Conservation (phyloP, 2,888 invertebrate species). For the Sinohyriopsis cumingii region DNA sequence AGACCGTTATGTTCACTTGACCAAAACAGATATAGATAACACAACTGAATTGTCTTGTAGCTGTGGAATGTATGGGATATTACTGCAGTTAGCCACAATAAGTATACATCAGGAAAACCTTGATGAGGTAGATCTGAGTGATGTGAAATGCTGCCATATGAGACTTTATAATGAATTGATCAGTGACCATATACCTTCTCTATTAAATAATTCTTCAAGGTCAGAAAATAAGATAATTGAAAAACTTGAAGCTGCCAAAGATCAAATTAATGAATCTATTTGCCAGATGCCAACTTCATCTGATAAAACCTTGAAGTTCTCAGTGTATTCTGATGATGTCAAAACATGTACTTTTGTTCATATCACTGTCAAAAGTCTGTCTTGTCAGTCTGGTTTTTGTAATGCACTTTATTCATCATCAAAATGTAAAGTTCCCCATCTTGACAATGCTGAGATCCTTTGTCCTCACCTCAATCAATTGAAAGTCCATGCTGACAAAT, state of each 20-base stretch:
- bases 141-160: slow-evolving; percentile 4
- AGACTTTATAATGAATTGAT: slow-evolving; percentile 5
- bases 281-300: not conserved
- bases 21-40: not conserved
- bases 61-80: slow-evolving; percentile 3
- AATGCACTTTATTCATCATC: no score
- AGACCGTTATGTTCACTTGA: slow-evolving; percentile 8
- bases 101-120: not conserved
- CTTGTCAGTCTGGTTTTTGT: no score
- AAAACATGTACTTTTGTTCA: not conserved
- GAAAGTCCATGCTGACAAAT: no score
- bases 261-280: not conserved
- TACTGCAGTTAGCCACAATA: slow-evolving; percentile 1
- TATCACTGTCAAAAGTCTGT: no score
- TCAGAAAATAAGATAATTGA: slow-evolving; percentile 3
- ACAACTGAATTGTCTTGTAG: slow-evolving; percentile 1
- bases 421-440: no score
- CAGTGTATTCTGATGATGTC: no score
- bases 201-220: not conserved
- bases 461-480: no score
- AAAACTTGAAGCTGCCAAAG: not conserved
- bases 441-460: no score
- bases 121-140: slow-evolving; percentile 1
- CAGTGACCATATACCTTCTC: slow-evolving; percentile 1
- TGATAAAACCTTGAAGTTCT: no score